Evolutionary conservation across 2,113 vertebrate species (phyloP), one percentile per base, ranked within the genome.

Genomic region (Toxotes chatareus): DNA sequence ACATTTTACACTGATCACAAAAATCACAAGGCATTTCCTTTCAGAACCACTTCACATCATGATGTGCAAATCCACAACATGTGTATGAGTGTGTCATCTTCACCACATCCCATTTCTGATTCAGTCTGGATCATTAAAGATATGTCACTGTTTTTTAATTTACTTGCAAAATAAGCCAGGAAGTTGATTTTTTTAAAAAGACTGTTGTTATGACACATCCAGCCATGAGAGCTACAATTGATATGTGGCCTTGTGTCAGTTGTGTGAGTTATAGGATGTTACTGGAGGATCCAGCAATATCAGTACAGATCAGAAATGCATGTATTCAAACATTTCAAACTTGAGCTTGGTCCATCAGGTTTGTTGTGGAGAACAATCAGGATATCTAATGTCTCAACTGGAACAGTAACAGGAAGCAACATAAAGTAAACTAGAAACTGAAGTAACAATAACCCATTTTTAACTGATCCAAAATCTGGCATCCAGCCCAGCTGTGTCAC

Each of bases 381-480:
- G 13, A 16, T 9, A 1, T 51, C 34, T 27, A 4, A 17, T 5
- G 0, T 6, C 7, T 42, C 8, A 19, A 47, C 10, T 19, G 3
- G 23, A 27, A 27, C 36, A 73, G 27, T 36, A 71, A 80, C 71
- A 80, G 47, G 46, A 73, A 74, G 27, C 27, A 70, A 7, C 60
- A 34, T 14, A 63, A 64, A 53, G 32, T 56, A 46, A 47, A 73
- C 44, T 65, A 7, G 23, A 34, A 47, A 38, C 42, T 21, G 3
- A 9, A 51, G 19, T 51, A 51, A 21, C 49, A 21, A 2, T 32
- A 40, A 61, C 32, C 12, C 60, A 46, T 68, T n/a, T 44, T 21
- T 7, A 53, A 12, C 53, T 23, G n/a, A 19, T 67, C 27, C 44
- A 16, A 44, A n/a, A 49, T 13, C 27, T 78, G 36, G 65, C 42